Base-by-base conservation (phyloP, 2,113 vertebrate species). In the Australoheros scitulus region DNA sequence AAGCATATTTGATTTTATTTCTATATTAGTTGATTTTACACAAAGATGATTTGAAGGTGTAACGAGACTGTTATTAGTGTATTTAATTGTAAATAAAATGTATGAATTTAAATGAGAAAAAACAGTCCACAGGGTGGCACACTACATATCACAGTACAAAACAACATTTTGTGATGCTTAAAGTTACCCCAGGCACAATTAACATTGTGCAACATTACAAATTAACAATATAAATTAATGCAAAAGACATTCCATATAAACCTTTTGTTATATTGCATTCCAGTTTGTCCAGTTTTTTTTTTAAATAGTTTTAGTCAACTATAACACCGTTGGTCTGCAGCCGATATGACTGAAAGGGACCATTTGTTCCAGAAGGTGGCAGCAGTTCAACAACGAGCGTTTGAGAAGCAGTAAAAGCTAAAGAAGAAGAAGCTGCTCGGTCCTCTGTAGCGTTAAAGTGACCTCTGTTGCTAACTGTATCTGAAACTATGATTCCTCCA, bases 401-500 rank as follows among this genome's bases (percentile, higher is more conserved):
- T 4, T 20, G 1, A 57, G 36, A 61, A 36, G 24, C 47, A 26
- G 2, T n/a, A 68, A 50, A 56, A 60, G 1, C 2, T 13, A 84
- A 89, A 85, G 87, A 80, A 90, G 65, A 87, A 81, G n/a, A n/a
- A 11, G 1, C 2, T 3, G 2, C 52, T 86, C 15, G 26, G 61
- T 88, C 82, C 85, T 84, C 76, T 52, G 77, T 81, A 75, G 13
- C 41, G 47, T 1, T 85, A 68, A 92, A 94, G 94, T 95, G 86
- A 95, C 95, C 94, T 95, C 94, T 95, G 92, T 11, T 36, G 88
- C 65, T 68, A 85, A 26, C 58, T 32, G 72, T 61, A 36, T 43
- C 10, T 32, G 20, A 36, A 76, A 82, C 86, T 2, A 99, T 98
- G 97, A 91, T 95, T 15, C 96, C 97, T 6, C 97, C 97, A 1